phyloP scores from a whole-genome alignment of 2,888 invertebrate genomes.

The Gari tellinella region DNA sequence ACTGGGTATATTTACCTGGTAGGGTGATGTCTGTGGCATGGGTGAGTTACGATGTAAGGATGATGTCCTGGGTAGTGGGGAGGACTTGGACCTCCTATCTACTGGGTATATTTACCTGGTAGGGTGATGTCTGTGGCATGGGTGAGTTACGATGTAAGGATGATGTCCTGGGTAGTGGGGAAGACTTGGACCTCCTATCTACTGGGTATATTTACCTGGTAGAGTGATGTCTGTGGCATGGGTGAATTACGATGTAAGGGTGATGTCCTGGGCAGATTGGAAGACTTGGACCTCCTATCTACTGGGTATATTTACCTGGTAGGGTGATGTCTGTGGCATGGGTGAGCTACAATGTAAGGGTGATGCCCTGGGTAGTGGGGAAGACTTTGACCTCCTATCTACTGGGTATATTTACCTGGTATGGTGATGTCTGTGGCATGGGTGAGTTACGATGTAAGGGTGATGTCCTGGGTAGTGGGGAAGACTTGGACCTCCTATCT shows the following conservation, averaged over 20 bases:
- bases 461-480: slow-evolving; percentile 52
- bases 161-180: slow-evolving; percentile 52
- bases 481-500: slow-evolving; percentile 42
- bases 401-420: slow-evolving; percentile 2
- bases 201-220: slow-evolving; percentile 2
- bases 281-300: slow-evolving; percentile 42
- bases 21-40: slow-evolving; percentile 1
- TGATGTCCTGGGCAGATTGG: slow-evolving; percentile 49
- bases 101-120: slow-evolving; percentile 2
- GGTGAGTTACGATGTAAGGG: slow-evolving; percentile 51
- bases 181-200: slow-evolving; percentile 42
- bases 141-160: slow-evolving; percentile 51
- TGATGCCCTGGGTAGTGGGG: slow-evolving; percentile 51
- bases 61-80: slow-evolving; percentile 52
- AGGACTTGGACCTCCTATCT: slow-evolving; percentile 42
- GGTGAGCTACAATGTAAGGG: slow-evolving; percentile 51
- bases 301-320: slow-evolving; percentile 2
- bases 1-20: slow-evolving; percentile 2
- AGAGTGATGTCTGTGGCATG: not conserved
- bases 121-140: slow-evolving; percentile 1
- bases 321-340: slow-evolving; percentile 1
- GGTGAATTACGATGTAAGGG: slow-evolving; percentile 51
- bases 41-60: slow-evolving; percentile 51
- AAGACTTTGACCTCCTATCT: slow-evolving; percentile 42
- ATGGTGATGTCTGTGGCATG: slow-evolving; percentile 2